Percentiles rank a stretch among this genome's conserved stretches.
Conservation (phyloP, 2,113 vertebrate species). For the Engystomops pustulosus region DNA sequence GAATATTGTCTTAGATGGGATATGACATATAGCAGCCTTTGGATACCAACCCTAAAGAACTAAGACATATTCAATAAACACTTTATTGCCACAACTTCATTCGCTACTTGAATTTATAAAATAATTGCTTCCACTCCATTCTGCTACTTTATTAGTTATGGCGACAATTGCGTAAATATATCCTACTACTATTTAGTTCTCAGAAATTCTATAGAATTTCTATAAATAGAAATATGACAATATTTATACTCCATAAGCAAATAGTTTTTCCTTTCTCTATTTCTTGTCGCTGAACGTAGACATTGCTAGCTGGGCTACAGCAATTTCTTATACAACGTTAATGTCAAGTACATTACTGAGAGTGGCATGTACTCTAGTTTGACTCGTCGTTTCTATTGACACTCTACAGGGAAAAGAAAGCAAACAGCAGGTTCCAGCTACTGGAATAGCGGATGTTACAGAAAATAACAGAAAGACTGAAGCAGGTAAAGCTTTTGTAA, state of each 20-base stretch:
- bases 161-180: too few species aligned
- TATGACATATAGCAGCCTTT: too few species aligned
- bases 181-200: background rate
- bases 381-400: background rate
- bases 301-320: background rate
- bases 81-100: too few species aligned
- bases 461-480: background rate
- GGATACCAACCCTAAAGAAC: too few species aligned
- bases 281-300: background rate
- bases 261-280: background rate
- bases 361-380: background rate
- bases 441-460: background rate
- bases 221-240: background rate
- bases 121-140: too few species aligned
- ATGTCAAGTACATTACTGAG: constrained; percentile 11
- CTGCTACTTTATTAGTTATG: too few species aligned
- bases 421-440: background rate
- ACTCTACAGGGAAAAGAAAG: background rate
- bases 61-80: too few species aligned
- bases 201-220: background rate
- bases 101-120: too few species aligned
- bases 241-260: background rate
- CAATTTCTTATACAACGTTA: background rate
- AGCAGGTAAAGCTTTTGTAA: background rate
- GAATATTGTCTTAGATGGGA: too few species aligned